Conservation (phyloP, 2,797 vertebrate species). For the Aldrovandia affinis region DNA sequence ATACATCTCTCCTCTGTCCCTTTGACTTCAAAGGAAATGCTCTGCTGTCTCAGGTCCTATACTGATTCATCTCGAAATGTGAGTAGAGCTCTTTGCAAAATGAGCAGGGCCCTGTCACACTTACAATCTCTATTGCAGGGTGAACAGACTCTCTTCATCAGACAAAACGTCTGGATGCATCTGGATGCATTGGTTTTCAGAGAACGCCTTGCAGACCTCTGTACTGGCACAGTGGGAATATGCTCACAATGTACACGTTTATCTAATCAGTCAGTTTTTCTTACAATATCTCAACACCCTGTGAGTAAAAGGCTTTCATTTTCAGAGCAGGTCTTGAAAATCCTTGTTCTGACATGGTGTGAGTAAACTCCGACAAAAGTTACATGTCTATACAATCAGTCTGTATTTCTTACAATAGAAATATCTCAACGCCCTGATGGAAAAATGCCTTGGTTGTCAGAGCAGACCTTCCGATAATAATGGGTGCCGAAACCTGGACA, state of each 20-base stretch:
- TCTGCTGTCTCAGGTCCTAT: conserved; percentile 6
- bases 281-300: too few species aligned
- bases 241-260: too few species aligned
- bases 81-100: conserved; percentile 2
- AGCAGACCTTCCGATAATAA: not conserved
- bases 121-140: not conserved
- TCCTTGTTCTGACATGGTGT: too few species aligned
- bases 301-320: not conserved
- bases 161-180: not conserved
- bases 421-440: too few species aligned
- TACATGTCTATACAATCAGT: too few species aligned
- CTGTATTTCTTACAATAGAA: too few species aligned
- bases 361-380: too few species aligned
- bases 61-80: not conserved
- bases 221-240: too few species aligned
- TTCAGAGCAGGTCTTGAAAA: not conserved
- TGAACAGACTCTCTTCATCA: not conserved
- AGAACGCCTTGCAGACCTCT: not conserved
- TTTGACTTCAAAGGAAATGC: conserved; percentile 19
- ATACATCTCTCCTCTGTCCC: not conserved
- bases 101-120: not conserved
- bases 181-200: not conserved
- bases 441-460: not conserved
- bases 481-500: not conserved
- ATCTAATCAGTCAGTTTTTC: too few species aligned